Base-by-base conservation (phyloP, 2,888 invertebrate species). In the Azorinus chamasolen region DNA sequence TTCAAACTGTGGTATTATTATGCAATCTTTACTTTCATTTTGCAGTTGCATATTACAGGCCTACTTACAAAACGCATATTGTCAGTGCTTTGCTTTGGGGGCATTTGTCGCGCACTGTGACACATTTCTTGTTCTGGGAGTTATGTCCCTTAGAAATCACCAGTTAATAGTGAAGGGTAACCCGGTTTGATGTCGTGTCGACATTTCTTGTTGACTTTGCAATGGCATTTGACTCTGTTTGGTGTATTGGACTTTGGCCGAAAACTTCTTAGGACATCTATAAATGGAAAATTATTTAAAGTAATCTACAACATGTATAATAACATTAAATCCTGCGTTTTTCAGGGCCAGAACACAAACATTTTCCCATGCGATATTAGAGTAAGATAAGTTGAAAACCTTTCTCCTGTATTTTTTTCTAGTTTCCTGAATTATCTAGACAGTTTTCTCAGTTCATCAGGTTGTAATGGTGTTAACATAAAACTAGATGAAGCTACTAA, bases 231-330 rank as follows among this genome's bases (percentile, higher is more conserved):
- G 73, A 66, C 37, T 51, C 48, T 18, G 58, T 73, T n/a, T 65
- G 65, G 65, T 22, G 65, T 22, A 37, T 54, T 14, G 65, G 65
- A 12, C 25, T 72, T 39, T 65, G 65, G 73, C 46, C 43, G 32
- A 6, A 73, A 61, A 24, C 48, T 66, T 32, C 37, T 73, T 2
- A 20, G 12, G 16, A 45, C 12, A 14, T 25, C 22, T 53, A 50
- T 72, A 27, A 59, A 54, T 51, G 73, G 73, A 20, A 73, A 73
- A 27, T 43, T 66, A 32, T 66, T 66, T 27, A 37, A 48, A 8
- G 48, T 66, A 14, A 66, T 73, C 10, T 24, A 41, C 18, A 61
- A 66, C 18, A 66, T 73, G 64, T 72, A 72, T 18, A 6, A 58
- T 41, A 27, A 55, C 18, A 73, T 73, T 32, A 62, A 62, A 37